Evolutionary conservation across 1,140 invertebrate genomes (phyloP), one percentile per base, ranked within the genome.

Genomic region (Drosophila punjabiensis): DNA sequence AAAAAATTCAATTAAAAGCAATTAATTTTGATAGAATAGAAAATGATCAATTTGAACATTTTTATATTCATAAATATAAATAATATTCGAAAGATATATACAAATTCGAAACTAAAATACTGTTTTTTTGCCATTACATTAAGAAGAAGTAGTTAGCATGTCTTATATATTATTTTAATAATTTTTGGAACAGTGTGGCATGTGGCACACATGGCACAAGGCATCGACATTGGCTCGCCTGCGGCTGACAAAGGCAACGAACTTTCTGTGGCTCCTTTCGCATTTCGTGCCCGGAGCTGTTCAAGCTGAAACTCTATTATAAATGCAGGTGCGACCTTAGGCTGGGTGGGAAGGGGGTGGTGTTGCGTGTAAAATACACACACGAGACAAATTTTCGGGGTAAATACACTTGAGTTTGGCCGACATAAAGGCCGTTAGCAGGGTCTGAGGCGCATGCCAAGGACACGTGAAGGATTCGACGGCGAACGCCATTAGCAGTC

Each of bases 401-500:
- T 81, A 85, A 88, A 79, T 76, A 84, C 53, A 76, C 60, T 76
- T 43, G 39, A 39, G 68, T 30, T 64, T 81, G 62, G 59, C 52
- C 71, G 66, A 61, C 68, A 65, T 65, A 81, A 81, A 88, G 76
- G 73, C 65, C 73, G 82, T 83, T 84, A 60, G 64, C 80, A 33
- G 67, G 65, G 53, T 76, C 43, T 76, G 62, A n/a, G 55, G 75
- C 81, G 53, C 68, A 63, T 89, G 86, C 81, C 86, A 89, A 89
- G 86, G 85, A 89, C 85, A 81, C 79, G 81, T 82, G 79, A 85
- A 88, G 86, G 81, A 89, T 90, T 89, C 81, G 77, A 67, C 50
- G 69, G 73, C 61, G 43, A 55, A 64, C 48, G 58, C 81, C 79
- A 85, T 82, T 85, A 85, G 82, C 80, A 61, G 70, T 33, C 66